Evolutionary conservation across 92 coral and sea anemone genomes (phyloP).

Genomic region (Porites lobata): DNA sequence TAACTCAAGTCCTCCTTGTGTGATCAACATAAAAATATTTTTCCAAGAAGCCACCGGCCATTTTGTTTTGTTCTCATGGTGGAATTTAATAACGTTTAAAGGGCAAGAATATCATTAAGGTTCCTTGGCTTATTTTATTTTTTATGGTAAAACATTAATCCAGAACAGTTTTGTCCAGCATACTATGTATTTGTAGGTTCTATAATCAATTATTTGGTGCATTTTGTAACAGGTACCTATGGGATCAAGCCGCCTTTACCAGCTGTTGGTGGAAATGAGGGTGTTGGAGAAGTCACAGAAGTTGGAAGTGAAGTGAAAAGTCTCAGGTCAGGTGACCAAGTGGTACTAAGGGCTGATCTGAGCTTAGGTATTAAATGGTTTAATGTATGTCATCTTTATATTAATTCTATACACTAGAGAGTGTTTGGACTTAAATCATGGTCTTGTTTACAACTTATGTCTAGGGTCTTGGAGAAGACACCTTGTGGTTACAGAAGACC

Average conservation of each 20-base stretch:
- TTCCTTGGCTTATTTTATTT: no score
- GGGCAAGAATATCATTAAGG: no score
- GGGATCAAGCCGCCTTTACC: constrained; percentile 89
- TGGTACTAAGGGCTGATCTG: constrained; percentile 73
- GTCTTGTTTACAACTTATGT: not conserved
- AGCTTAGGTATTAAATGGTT: constrained; percentile 65
- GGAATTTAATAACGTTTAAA: no score
- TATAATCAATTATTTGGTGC: not conserved
- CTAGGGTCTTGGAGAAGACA: constrained; percentile 87
- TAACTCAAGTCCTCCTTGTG: no score
- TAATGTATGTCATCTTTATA: no score
- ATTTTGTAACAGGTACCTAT: constrained; percentile 75
- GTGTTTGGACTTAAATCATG: not conserved
- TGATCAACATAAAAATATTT: no score
- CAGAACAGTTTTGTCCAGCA: no score
- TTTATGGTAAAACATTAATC: no score
- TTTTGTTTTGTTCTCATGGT: no score
- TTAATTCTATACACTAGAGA: not conserved
- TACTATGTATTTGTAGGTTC: no score
- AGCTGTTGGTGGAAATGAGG: constrained; percentile 97
- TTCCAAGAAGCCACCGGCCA: no score
- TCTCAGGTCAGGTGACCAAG: constrained; percentile 84
- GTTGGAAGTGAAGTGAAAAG: constrained; percentile 83
- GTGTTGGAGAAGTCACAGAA: constrained; percentile 85
- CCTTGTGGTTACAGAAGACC: constrained; percentile 71